Evolutionary conservation across 2,113 vertebrate genomes (phyloP).

Genomic region (Ctenodactylus gundi): DNA sequence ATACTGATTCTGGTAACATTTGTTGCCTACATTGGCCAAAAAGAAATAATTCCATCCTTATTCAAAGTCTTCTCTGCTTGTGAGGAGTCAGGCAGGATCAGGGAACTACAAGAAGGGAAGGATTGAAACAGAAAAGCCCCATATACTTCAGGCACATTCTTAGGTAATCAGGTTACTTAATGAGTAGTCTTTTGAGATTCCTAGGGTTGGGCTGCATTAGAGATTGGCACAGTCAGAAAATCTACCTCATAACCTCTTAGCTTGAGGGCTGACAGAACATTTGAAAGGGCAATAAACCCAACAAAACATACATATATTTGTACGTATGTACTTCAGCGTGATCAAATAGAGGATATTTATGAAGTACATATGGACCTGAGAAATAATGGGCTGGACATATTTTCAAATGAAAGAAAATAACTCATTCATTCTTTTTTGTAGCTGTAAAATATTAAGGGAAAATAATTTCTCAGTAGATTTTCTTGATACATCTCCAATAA

Average conservation of each 20-base stretch:
- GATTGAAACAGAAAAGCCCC: background rate
- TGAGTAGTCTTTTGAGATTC: background rate
- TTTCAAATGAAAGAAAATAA: background rate
- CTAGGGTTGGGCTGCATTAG: too few species aligned
- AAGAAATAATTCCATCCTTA: background rate
- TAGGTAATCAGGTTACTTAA: fast-evolving
- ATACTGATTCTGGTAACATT: too few species aligned
- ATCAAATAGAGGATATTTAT: background rate
- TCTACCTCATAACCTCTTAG: background rate
- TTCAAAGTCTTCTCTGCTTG: too few species aligned
- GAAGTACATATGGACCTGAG: background rate
- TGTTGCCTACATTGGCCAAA: background rate
- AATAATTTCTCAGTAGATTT: background rate
- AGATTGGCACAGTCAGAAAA: background rate
- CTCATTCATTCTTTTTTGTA: background rate
- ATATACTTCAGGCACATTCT: fast-evolving
- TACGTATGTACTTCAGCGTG: background rate
- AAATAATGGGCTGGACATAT: background rate
- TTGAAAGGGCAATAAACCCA: background rate
- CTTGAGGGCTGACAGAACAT: background rate
- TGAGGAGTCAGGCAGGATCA: background rate
- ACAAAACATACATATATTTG: background rate
- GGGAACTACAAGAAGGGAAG: background rate
- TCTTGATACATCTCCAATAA: background rate
- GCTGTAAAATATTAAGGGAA: background rate